A percentile compares a stretch with the other conserved stretches of the same genome.
Conservation (phyloP, 2,797 vertebrate genomes). For the Rachycentron canadum region DNA sequence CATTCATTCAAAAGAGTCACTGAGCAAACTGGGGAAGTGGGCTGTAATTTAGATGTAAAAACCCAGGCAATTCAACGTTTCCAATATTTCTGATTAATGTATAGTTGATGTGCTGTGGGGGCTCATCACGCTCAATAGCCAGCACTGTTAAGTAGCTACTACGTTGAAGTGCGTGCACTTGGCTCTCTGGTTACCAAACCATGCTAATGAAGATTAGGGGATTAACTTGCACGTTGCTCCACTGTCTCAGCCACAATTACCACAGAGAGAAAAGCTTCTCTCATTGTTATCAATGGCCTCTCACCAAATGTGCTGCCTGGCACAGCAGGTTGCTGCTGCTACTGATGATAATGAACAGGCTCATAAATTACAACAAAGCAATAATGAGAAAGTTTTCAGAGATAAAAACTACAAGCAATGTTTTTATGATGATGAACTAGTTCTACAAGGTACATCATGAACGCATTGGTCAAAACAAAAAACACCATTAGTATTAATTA, state of each 20-base stretch:
- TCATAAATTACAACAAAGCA: conserved; percentile 7
- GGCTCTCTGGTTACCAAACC: conserved; percentile 55
- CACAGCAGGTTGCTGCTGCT: conserved; percentile 13
- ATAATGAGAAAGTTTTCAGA: neutral
- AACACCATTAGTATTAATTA: too few species aligned
- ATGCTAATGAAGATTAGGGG: conserved; percentile 68
- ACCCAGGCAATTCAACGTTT: neutral
- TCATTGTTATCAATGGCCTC: conserved; percentile 61
- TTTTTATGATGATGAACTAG: neutral
- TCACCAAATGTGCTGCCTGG: conserved; percentile 34
- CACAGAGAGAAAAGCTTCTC: conserved; percentile 50
- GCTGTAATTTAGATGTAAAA: neutral
- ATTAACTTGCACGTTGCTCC: conserved; percentile 63
- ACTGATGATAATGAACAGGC: conserved; percentile 12
- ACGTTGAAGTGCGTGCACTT: conserved; percentile 25
- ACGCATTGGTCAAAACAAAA: neutral
- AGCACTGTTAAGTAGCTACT: conserved; percentile 17
- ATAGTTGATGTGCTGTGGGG: neutral
- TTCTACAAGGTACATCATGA: neutral
- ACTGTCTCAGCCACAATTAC: conserved; percentile 58
- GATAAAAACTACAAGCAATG: conserved; percentile 1
- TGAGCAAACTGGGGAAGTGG: neutral
- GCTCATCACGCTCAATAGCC: conserved; percentile 9
- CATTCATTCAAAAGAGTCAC: neutral
- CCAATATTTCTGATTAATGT: neutral